Base-by-base conservation (phyloP, 2,888 invertebrate species). In the Drosophila monieri region DNA sequence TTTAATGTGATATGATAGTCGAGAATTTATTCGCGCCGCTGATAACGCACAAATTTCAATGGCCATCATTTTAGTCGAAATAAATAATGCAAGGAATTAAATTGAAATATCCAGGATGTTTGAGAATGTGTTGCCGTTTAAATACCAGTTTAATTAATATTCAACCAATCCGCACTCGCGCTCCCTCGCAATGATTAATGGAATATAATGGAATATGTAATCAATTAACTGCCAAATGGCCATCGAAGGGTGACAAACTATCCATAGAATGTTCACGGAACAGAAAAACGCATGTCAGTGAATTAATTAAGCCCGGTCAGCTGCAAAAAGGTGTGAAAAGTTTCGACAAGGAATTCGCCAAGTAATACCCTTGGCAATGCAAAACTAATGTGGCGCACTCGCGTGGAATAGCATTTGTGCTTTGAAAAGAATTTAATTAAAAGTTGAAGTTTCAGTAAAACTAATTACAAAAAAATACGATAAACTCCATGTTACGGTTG, bases 1-100 rank as follows among this genome's bases (percentile, higher is more conserved):
- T 74, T 85, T 80, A 85, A 83, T 83, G 81, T 85, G 83, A 74
- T 62, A 74, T 83, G 81, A 83, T 85, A 76, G 73, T 69, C 49
- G 49, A 66, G 65, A 85, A 85, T 83, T 85, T 73, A 85, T 76
- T 67, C 65, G 71, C 64, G 32, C 46, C 60, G 32, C 60, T 60
- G 69, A 61, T 69, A 69, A 41, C 46, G 18, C 66, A 37, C 46
- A 43, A 44, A 55, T 54, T 53, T 54, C 30, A 21, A 8, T 10
- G 65, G 54, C 55, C 30, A 65, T 62, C 64, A 18, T 46, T 62
- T 52, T 30, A 30, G 53, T 39, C 23, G 27, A 44, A 39, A 62
- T 61, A 68, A 75, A 76, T 71, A 76, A 76, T 64, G 62, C 52
- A 57, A 61, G 46, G 64, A 69, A 75, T 83, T 70, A 68, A 77